Evolutionary conservation across 2,113 vertebrate genomes (phyloP), one percentile per base, ranked within the genome.

Genomic region (Alexandromys fortis): DNA sequence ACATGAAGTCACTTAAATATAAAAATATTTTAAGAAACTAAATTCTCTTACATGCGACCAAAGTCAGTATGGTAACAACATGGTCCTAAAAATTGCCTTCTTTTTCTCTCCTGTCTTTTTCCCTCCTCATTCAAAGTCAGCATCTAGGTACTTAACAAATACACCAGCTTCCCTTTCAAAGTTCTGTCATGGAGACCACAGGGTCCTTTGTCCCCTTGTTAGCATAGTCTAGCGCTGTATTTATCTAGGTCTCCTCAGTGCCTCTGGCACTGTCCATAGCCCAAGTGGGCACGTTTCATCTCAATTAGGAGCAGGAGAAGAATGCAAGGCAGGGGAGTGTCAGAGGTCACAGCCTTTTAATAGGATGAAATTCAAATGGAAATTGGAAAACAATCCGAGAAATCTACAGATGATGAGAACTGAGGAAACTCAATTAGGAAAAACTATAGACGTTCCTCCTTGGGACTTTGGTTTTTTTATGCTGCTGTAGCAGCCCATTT

Each of bases 371-470:
- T 98, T 95, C 49, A 97, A 98, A 97, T 97, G 97, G 94, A 98
- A 98, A 98, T 98, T 98, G 98, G 98, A 98, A 98, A 98, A 98
- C 98, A 98, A 96, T 98, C 97, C 97, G 81, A 91, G 77, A 95
- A 95, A 98, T 98, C 98, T 98, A 24, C 63, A 97, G 92, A 87
- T 96, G 95, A 98, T 98, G 98, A 98, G 94, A 98, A 94, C 0
- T 1, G 94, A 90, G 94, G 92, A 96, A 98, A 98, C 97, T 97
- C 95, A 97, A 97, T 98, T 98, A 98, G 97, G 90, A 89, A 70
- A 70, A 97, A 49, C 82, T 22, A 45, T 89, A 87, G 86, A 93
- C 94, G 95, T 30, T 91, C 26, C 58, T 91, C 33, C 90, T 96
- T 77, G 97, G 94, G 79, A 92, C 92, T 83, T 76, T 73, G 90